Conservation (phyloP, 2,888 invertebrate species). For the Phania funesta region DNA sequence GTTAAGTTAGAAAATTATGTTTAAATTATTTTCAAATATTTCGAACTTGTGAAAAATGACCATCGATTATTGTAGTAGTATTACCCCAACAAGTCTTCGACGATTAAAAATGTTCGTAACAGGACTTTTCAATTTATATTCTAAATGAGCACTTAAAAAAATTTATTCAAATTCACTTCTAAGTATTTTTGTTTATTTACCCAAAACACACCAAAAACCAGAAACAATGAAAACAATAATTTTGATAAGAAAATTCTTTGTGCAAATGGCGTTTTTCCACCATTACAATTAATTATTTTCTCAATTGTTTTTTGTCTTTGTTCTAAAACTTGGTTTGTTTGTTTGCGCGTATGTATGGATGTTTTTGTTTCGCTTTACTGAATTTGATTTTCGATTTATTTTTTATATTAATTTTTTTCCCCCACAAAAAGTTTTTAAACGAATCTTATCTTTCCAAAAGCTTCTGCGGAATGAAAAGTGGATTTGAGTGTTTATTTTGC, state of each 20-base stretch:
- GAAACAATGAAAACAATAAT: neutral
- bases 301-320: constrained; percentile 31
- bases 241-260: constrained; percentile 13
- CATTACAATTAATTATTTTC: constrained; percentile 41
- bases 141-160: no score
- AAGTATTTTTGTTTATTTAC: neutral
- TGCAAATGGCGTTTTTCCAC: constrained; percentile 32
- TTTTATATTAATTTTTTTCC: constrained; percentile 1
- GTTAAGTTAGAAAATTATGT: no score
- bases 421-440: constrained; percentile 5
- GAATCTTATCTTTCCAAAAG: neutral
- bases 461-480: constrained; percentile 14
- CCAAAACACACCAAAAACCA: neutral
- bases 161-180: no score
- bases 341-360: no score
- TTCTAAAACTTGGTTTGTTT: constrained; percentile 16
- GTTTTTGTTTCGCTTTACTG: neutral
- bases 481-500: constrained; percentile 23
- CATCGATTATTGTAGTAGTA: no score
- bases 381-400: constrained; percentile 21
- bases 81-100: no score
- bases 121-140: no score
- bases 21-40: no score
- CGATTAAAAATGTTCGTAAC: no score
- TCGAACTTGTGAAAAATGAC: no score